phyloP scores from a whole-genome alignment of 2,888 invertebrate species.

The Yponomeuta malinellus region DNA sequence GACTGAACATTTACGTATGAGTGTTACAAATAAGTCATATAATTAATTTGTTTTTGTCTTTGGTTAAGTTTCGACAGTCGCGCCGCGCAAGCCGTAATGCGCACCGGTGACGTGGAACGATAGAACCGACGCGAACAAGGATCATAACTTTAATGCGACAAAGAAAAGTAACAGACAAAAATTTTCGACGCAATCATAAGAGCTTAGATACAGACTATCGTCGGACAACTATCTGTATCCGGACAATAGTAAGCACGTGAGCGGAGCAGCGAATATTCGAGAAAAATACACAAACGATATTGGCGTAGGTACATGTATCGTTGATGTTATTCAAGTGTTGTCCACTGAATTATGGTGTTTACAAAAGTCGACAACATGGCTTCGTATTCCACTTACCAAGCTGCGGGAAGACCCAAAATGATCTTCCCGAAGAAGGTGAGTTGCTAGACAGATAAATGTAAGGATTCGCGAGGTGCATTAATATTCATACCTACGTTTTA shows the following conservation, averaged over 20 bases:
- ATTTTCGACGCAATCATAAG: slow-evolving; percentile 50
- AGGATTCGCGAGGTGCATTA: slow-evolving; percentile 3
- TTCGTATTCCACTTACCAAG: slow-evolving; percentile 62
- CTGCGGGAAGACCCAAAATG: slow-evolving; percentile 69
- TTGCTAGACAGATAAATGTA: slow-evolving; percentile 2
- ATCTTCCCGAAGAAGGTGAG: slow-evolving; percentile 68
- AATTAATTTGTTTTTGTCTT: slow-evolving; percentile 40
- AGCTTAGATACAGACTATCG: slow-evolving; percentile 41
- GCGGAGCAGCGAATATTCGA: slow-evolving; percentile 57
- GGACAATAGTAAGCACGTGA: slow-evolving; percentile 51
- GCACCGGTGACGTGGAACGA: slow-evolving; percentile 55
- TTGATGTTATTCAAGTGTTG: slow-evolving; percentile 36
- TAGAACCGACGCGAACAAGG: slow-evolving; percentile 53
- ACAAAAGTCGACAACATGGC: slow-evolving; percentile 71
- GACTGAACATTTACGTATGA: slow-evolving; percentile 52
- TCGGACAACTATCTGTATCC: slow-evolving; percentile 40
- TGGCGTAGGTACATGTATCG: background rate
- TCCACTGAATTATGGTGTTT: slow-evolving; percentile 70
- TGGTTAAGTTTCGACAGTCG: background rate
- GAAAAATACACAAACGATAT: slow-evolving; percentile 33
- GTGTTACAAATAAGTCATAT: slow-evolving; percentile 46
- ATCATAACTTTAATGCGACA: slow-evolving; percentile 65
- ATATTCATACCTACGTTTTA: slow-evolving; percentile 1
- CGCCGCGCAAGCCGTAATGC: slow-evolving; percentile 12
- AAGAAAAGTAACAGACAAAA: slow-evolving; percentile 50